Base-by-base conservation (phyloP, 2,888 invertebrate species). In the Blera fallax region DNA sequence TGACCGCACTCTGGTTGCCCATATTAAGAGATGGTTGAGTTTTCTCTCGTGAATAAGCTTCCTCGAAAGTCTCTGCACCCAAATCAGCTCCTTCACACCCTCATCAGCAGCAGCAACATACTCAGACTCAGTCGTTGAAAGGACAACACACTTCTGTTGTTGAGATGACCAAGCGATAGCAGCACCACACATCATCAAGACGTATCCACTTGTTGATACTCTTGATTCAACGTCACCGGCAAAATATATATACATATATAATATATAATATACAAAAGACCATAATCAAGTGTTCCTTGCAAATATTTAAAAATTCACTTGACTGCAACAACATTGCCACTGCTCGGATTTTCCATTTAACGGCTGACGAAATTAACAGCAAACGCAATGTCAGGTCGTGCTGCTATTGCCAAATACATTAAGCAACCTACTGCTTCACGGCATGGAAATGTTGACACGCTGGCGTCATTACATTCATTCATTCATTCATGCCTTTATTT, bases 41-140 rank as follows among this genome's bases (percentile, higher is more conserved):
- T n/a, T n/a, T n/a, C n/a, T n/a, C n/a, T n/a, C n/a, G n/a, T n/a
- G n/a, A n/a, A n/a, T n/a, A n/a, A n/a, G n/a, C n/a, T n/a, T n/a
- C n/a, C n/a, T n/a, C n/a, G n/a, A n/a, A n/a, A n/a, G n/a, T n/a
- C n/a, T n/a, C n/a, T n/a, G n/a, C n/a, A n/a, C n/a, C n/a, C n/a
- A n/a, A n/a, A n/a, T n/a, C 34, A 34, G 34, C 34, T 34, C 34
- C 34, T 34, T 34, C 11, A 11, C 34, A 4, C 89, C 87, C 5
- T 88, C 81, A n/a, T n/a, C n/a, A 10, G 88, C 64, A n/a, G 89
- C 87, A 11, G 89, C 87, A 24, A 90, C 87, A 73, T 89, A 90
- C 79, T 90, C 89, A 0, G 90, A 88, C 67, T 90, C 90, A 1
- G 89, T 89, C 0, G 89, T 89, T 4, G 89, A 90, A 8, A 89